Evolutionary conservation across 2,888 invertebrate species (phyloP), one percentile per base, ranked within the genome.

Genomic region (Temnothorax ravouxi): DNA sequence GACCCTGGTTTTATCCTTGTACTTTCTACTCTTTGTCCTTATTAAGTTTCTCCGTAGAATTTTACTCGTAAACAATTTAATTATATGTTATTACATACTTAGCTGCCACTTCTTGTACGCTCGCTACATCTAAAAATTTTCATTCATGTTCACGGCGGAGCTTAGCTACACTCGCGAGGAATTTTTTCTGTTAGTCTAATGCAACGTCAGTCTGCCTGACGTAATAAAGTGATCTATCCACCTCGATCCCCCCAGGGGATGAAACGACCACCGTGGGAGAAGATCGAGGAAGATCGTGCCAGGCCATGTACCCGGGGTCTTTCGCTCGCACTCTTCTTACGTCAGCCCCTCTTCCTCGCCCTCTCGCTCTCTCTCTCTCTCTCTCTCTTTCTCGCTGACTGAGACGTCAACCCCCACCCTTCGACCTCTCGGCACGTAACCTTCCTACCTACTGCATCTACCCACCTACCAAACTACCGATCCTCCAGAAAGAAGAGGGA

Each of bases 331-430:
- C 67, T 83, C 80, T 67, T 59, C 72, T 81, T 71, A 69, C 81
- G 34, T 75, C 71, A 41, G 50, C 15, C 71, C 47, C 13, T 72
- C 71, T 47, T 34, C 25, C 74, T 74, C 41, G 71, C 52, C 50
- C 81, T 44, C 13, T 61, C 59, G 64, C 67, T 52, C 72, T 79
- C 54, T 38, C 54, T 38, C 72, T 79, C 54, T 38, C 54, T 38
- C 74, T 25, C 75, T 61, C 50, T 83, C 82, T 88, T 82, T 80
- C 86, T 72, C 85, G 85, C 86, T 91, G 90, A 93, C 93, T 92
- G 92, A 93, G 93, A 93, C 92, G 91, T 93, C 93, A 93, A 91
- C 87, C 89, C 91, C 92, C 91, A 87, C 89, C 90, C 91, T 67
- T 34, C 72, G 75, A 84, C 74, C 80, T 84, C 83, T 83, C 88